Conservation (phyloP, 2,797 vertebrate species). For the Pteropus rufus region DNA sequence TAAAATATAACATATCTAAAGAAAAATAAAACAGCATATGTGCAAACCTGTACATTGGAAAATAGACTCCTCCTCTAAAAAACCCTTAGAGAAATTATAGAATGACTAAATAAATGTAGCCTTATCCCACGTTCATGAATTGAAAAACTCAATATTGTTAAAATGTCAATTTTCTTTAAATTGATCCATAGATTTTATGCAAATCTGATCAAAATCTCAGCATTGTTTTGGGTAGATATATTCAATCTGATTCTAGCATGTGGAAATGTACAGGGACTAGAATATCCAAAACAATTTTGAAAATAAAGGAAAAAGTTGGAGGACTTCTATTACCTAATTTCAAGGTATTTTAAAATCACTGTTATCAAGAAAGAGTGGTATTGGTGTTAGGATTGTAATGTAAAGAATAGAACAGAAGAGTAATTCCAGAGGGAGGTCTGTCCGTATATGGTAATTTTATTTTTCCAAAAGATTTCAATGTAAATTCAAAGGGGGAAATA, state of each 20-base stretch:
- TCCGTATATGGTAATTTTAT: neutral
- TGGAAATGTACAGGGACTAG: neutral
- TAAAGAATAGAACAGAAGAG: neutral
- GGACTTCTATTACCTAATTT: neutral
- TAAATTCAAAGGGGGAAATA: neutral
- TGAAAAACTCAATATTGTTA: neutral
- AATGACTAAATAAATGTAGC: neutral
- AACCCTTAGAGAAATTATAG: neutral
- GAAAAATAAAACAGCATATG: neutral
- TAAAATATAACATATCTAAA: neutral
- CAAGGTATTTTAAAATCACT: neutral
- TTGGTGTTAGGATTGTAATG: neutral
- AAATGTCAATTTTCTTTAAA: slow-evolving; percentile 10
- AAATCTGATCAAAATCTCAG: neutral
- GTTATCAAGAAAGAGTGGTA: neutral
- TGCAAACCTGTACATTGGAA: neutral
- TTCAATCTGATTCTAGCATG: neutral
- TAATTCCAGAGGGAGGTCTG: neutral
- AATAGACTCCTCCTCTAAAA: neutral
- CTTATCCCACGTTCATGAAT: neutral
- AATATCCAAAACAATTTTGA: neutral
- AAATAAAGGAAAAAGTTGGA: neutral
- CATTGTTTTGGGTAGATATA: neutral
- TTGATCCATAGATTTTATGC: neutral
- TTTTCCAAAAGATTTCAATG: neutral